Evolutionary conservation across 1,140 invertebrate genomes (phyloP), one percentile per base, ranked within the genome.

Genomic region (Myzus persicae): DNA sequence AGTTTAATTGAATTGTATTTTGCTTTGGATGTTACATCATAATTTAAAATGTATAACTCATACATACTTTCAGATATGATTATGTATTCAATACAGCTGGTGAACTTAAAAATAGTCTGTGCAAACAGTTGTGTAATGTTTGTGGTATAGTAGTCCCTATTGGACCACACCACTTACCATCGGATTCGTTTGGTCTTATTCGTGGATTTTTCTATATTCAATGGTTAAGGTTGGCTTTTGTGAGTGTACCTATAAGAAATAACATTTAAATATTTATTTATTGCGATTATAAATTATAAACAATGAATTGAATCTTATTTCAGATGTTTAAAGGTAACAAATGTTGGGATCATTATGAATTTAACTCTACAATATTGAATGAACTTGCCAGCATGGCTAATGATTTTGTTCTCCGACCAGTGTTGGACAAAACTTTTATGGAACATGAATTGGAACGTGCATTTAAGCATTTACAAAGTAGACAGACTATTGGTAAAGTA

Each of bases 11-110:
- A 82, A 48, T 48, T 31, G 14, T 54, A 48, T 48, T 81, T 54
- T 93, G 1, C 31, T 48, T 54, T 42, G 36, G 1, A 67, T 31
- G 4, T 93, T 48, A 26, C 22, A 84, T 82, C 20, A 26, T 24
- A 6, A 31, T 54, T 48, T 93, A n/a, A 76, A 76, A 76, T 76
- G 1, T n/a, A 93, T 36, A 40, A 36, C 18, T 54, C 42, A 22
- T 81, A 11, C 48, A 36, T 48, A 81, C 11, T 76, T 93, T 48
- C 76, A 93, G 93, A 3, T 93, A 76, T 46, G 93, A 93, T 92
- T 92, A 88, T 89, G 91, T 93, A 9, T 93, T 93, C 44, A 93
- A 93, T 40, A 93, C 93, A 24, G 91, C 91, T 1, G 93, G 85
- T 38, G 90, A 91, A 67, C 4, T 31, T 42, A 87, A 67, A 67